phyloP scores from a whole-genome alignment of 2,888 invertebrate genomes.

The Yponomeuta plumbellus region DNA sequence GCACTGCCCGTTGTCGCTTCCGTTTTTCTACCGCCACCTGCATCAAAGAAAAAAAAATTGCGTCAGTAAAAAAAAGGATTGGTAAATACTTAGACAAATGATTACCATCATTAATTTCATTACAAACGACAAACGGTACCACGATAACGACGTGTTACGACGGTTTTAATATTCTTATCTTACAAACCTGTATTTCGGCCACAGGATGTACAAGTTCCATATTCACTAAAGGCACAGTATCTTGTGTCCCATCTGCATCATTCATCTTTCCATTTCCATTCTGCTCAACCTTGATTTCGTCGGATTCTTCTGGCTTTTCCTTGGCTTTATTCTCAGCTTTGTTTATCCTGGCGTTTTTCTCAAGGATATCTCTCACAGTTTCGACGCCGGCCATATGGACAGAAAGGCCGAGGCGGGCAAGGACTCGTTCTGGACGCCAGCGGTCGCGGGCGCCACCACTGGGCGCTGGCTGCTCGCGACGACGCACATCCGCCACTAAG shows the following conservation, averaged over 20 bases:
- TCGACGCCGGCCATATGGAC: conserved; percentile 83
- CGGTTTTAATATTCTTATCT: too few relatives aligned
- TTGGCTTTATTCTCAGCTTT: conserved; percentile 34
- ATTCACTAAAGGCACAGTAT: conserved; percentile 28
- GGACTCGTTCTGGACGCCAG: conserved; percentile 88
- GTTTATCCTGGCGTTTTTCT: conserved; percentile 52
- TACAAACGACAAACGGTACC: too few relatives aligned
- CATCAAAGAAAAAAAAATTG: conserved; percentile 24
- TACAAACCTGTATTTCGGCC: conserved; percentile 67
- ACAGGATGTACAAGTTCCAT: conserved; percentile 67
- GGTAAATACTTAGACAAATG: too few relatives aligned
- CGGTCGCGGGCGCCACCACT: conserved; percentile 81
- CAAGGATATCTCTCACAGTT: conserved; percentile 53
- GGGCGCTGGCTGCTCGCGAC: conserved; percentile 67
- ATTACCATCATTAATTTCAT: too few relatives aligned
- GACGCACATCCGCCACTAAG: conserved; percentile 85
- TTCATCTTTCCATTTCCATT: conserved; percentile 49
- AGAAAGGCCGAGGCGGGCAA: conserved; percentile 88
- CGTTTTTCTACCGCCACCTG: conserved; percentile 79
- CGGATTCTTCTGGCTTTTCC: conserved; percentile 14
- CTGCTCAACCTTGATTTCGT: conserved; percentile 32
- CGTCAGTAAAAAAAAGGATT: conserved; percentile 17
- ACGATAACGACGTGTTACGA: too few relatives aligned
- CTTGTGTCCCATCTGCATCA: conserved; percentile 22
- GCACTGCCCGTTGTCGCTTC: conserved; percentile 78